Conservation (phyloP, 2,113 vertebrate species). For the Callospermophilus lateralis region DNA sequence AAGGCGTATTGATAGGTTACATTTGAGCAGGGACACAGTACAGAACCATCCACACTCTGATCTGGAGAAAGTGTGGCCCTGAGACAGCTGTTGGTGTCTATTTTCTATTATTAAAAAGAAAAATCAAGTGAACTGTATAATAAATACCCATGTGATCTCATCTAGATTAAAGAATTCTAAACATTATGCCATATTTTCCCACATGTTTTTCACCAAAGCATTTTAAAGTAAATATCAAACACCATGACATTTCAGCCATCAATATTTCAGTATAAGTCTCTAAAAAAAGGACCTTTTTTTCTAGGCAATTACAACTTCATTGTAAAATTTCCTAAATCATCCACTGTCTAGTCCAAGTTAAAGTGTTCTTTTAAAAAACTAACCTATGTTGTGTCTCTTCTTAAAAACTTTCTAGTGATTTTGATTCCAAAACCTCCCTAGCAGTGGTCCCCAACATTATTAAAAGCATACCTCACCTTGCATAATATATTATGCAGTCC, state of each 20-base stretch:
- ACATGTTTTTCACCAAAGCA: background rate
- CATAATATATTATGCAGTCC: no score
- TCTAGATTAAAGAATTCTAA: background rate
- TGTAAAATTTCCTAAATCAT: conserved; percentile 44
- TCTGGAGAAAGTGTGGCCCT: background rate
- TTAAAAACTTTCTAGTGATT: background rate
- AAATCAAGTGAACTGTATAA: background rate
- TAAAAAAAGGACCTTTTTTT: background rate
- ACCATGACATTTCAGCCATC: background rate
- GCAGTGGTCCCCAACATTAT: background rate
- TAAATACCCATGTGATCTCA: background rate
- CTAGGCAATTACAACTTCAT: background rate
- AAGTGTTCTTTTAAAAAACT: background rate
- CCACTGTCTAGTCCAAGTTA: background rate
- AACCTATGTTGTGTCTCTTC: background rate
- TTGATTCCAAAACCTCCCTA: background rate
- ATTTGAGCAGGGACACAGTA: no score
- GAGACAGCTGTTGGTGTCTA: background rate
- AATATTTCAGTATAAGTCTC: background rate
- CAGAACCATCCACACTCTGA: background rate
- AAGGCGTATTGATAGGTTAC: background rate
- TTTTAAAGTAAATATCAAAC: conserved; percentile 39
- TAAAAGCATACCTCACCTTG: background rate
- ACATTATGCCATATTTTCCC: background rate
- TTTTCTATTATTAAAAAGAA: background rate